Evolutionary conservation across 1,140 invertebrate genomes (phyloP), one percentile per base, ranked within the genome.

Genomic region (Cyclargus thomasi): DNA sequence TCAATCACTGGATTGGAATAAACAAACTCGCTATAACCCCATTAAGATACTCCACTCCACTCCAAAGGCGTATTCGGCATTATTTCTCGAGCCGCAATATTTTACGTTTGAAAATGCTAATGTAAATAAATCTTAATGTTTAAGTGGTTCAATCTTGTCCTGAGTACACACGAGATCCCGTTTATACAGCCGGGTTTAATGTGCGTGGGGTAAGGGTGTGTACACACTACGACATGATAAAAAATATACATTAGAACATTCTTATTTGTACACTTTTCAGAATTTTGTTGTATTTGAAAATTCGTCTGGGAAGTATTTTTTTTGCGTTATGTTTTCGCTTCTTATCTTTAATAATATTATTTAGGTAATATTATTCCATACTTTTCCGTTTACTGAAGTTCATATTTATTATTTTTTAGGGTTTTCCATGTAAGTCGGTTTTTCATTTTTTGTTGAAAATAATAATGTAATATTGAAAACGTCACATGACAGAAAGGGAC

Each of bases 131-230:
- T 59, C 55, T 59, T 59, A 18, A 20, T 20, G 55, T 18, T 59
- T 20, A 59, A 59, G 55, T 59, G 55, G 18, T 21, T 59, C 55
- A 59, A 59, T 59, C 55, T 59, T 21, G 55, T 20, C 2, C 17
- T 20, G 55, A 59, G 55, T 59, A 20, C 17, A 20, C 55, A 59
- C 20, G 20, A 59, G 55, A 59, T 59, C 55, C 55, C 55, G 21
- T 59, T 59, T 59, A 59, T 59, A 59, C 20, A 20, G 20, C 55
- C 55, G 20, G 55, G 55, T 21, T 59, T 59, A 59, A 59, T 59
- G 55, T 11, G 55, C 55, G 55, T 59, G 18, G 55, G 55, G 39
- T 47, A 47, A 47, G 29, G 8, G 39, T 47, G 39, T 47, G 39
- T 47, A 3, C 39, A 47, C 39, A 47, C 39, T 47, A 47, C 39